These are phyloP conservation scores for Drosophila bunnanda DNA, from an alignment of 2,888 invertebrate species.

Conservation along the genomic window DNA sequence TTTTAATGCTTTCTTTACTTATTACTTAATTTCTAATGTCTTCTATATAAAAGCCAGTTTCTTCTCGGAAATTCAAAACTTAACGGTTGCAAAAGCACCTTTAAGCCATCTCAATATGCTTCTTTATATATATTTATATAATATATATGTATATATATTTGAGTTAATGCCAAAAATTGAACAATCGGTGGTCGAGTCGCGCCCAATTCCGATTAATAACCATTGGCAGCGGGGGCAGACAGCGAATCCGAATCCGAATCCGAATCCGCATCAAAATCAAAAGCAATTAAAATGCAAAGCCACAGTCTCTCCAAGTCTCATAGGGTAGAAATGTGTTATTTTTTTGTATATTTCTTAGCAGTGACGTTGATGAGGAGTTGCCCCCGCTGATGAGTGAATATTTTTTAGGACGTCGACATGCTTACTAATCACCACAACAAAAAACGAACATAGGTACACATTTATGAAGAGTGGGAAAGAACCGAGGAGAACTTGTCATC, in stretches of 20 bases:
- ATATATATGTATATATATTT: background rate
- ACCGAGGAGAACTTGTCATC: slow-evolving; percentile 43
- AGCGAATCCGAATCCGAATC: background rate
- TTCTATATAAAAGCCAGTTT: background rate
- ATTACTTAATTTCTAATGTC: background rate
- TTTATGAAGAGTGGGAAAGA: slow-evolving; percentile 54
- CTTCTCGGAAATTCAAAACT: slow-evolving; percentile 19
- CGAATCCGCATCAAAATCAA: slow-evolving; percentile 50
- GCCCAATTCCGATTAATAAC: slow-evolving; percentile 61
- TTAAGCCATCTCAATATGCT: background rate
- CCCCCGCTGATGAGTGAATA: slow-evolving; percentile 57
- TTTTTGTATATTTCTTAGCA: slow-evolving; percentile 7
- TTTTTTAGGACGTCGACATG: slow-evolving; percentile 75
- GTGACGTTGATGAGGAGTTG: slow-evolving; percentile 70
- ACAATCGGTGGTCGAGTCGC: slow-evolving; percentile 57
- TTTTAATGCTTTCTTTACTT: no score
- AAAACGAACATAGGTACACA: background rate
- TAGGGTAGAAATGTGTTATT: slow-evolving; percentile 46
- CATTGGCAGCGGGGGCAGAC: slow-evolving; percentile 69
- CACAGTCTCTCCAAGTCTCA: slow-evolving; percentile 32
- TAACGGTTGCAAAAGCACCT: background rate
- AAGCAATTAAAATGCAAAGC: slow-evolving; percentile 80
- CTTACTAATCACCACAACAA: slow-evolving; percentile 73
- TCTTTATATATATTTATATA: background rate
- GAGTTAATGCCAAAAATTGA: slow-evolving; percentile 59